Base-by-base conservation (phyloP, 2,888 invertebrate genomes). In the Tetrapedia diversipes region DNA sequence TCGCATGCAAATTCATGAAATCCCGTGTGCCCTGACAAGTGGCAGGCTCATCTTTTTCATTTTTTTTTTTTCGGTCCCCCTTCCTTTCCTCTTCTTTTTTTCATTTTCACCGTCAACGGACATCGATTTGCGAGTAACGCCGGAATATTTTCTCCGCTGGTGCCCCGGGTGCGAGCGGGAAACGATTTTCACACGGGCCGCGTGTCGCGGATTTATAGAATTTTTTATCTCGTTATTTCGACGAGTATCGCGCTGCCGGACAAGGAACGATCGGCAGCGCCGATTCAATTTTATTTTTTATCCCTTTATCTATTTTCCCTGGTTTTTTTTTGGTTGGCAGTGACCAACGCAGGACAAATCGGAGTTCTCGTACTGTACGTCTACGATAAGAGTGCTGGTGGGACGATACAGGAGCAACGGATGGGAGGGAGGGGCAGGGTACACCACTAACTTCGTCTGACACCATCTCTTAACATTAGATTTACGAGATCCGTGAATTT, bases 211-310 rank as follows among this genome's bases (percentile, higher is more conserved):
- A 67, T 71, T 71, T 67, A 51, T 71, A 43, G 41, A 71, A 71
- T 59, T 67, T 71, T 67, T 67, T 57, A 68, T 67, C 49, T 34
- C 29, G 68, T 67, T 57, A 49, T 66, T 49, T 56, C 64, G 41
- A 67, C 63, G 47, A 70, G 37, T 14, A 32, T 56, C 54, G 54
- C 22, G 16, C 43, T 29, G 34, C 43, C 19, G 39, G 7, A 64
- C 54, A 65, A 56, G 54, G 19, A 34, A 22, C 41, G 54, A 34
- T 24, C 7, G 4, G 24, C 16, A 4, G 16, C 22, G 16, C 4
- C 10, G n/a, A 1, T 19, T 6, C 24, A 45, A 27, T 37, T 57
- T 45, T 19, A 8, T 19, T 34, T 11, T 24, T 34, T 10, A 2
- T 22, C 1, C 14, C n/a, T n/a, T n/a, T n/a, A n/a, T n/a, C n/a